These are phyloP conservation scores for Drosophila basisetae DNA, from an alignment of 2,888 invertebrate genomes.

Conservation along the genomic window DNA sequence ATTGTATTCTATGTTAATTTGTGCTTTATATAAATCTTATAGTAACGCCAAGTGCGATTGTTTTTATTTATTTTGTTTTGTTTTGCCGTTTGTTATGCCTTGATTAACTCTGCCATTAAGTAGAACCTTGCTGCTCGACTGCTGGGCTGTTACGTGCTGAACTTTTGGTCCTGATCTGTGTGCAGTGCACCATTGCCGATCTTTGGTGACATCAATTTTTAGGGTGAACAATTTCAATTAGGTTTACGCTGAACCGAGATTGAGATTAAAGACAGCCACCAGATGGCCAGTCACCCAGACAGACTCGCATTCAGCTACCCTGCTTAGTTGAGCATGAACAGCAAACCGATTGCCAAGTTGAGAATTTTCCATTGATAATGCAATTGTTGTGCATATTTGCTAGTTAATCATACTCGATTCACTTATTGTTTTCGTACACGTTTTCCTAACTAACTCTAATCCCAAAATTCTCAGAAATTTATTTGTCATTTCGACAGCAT, in stretches of 20 bases:
- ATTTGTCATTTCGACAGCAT: background rate
- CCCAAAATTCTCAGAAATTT: background rate
- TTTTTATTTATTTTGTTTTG: constrained; percentile 16
- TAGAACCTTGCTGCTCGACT: constrained; percentile 42
- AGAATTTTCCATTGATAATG: constrained; percentile 53
- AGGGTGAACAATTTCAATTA: constrained; percentile 84
- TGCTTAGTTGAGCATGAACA: constrained; percentile 55
- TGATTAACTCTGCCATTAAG: constrained; percentile 34
- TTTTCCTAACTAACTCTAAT: background rate
- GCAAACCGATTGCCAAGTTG: constrained; percentile 42
- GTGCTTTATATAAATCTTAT: constrained; percentile 36
- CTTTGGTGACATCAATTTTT: constrained; percentile 84
- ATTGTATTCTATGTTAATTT: constrained; percentile 4
- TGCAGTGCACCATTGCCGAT: constrained; percentile 66
- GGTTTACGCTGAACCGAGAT: constrained; percentile 76
- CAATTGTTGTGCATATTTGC: constrained; percentile 39
- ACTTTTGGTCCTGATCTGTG: constrained; percentile 81
- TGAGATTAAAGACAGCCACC: constrained; percentile 64
- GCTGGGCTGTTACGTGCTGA: constrained; percentile 50
- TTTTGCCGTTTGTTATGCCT: constrained; percentile 24
- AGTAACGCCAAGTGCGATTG: constrained; percentile 45
- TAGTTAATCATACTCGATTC: constrained; percentile 6
- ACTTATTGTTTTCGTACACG: background rate
- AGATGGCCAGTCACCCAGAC: constrained; percentile 8
- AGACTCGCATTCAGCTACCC: background rate